Conservation (phyloP, 2,113 vertebrate genomes). For the Carollia perspicillata region DNA sequence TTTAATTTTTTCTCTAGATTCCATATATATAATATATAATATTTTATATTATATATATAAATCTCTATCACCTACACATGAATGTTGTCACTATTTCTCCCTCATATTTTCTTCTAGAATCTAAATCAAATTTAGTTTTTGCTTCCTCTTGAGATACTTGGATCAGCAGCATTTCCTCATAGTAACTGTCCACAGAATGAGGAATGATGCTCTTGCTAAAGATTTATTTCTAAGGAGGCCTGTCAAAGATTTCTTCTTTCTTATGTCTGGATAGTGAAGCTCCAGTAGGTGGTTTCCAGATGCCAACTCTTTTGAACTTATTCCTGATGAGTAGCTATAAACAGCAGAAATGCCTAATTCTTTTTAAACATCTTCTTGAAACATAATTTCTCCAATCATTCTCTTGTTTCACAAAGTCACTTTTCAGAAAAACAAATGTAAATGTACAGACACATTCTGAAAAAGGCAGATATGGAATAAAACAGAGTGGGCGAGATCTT, state of each 20-base stretch:
- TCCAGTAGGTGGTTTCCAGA: not conserved
- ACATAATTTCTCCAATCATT: not conserved
- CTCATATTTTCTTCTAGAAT: not conserved
- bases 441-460: not conserved
- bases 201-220: not conserved
- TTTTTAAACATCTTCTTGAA: constrained; percentile 12
- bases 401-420: constrained; percentile 11
- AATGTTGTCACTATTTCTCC: not conserved
- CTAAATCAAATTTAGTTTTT: not conserved
- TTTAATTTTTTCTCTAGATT: too few relatives aligned
- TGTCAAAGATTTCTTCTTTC: constrained; percentile 5
- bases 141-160: not conserved
- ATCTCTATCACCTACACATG: not conserved
- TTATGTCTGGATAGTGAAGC: not conserved
- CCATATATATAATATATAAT: too few relatives aligned
- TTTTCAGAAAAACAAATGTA: constrained; percentile 36
- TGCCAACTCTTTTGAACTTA: not conserved
- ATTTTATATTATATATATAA: too few relatives aligned
- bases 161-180: not conserved
- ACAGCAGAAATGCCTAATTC: not conserved
- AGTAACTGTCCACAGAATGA: not conserved
- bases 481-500: not conserved
- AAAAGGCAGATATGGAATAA: not conserved
- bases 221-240: not conserved
- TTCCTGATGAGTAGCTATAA: not conserved